phyloP scores from a whole-genome alignment of 2,888 invertebrate species.

The Tuta absoluta region DNA sequence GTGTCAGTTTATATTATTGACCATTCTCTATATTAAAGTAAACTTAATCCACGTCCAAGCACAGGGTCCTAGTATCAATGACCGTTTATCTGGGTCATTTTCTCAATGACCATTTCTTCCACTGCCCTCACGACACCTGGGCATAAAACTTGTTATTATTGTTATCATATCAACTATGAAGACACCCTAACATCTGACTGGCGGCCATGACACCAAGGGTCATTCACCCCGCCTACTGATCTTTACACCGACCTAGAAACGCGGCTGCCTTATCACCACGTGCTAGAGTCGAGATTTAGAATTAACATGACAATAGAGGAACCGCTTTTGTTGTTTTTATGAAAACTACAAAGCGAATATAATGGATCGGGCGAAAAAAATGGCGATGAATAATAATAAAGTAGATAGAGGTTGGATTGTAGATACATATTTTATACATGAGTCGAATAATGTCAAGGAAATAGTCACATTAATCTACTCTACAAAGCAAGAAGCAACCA shows the following conservation, averaged over 20 bases:
- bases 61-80: not conserved
- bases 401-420: not conserved
- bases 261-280: slow-evolving; percentile 45
- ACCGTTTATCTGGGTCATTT: not conserved
- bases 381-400: slow-evolving; percentile 10
- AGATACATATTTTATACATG: not conserved
- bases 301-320: slow-evolving; percentile 18
- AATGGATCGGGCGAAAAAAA: slow-evolving; percentile 14
- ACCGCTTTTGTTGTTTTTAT: slow-evolving; percentile 26
- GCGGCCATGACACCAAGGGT: slow-evolving; percentile 71
- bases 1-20: not conserved
- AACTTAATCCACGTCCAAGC: not conserved
- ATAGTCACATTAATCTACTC: not conserved
- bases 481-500: too few species aligned
- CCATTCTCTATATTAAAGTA: not conserved
- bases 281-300: slow-evolving; percentile 42
- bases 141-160: slow-evolving; percentile 13
- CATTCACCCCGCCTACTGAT: slow-evolving; percentile 68
- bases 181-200: slow-evolving; percentile 34
- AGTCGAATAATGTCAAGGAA: not conserved
- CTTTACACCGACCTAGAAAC: slow-evolving; percentile 62
- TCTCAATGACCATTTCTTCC: not conserved
- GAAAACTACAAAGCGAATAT: slow-evolving; percentile 12
- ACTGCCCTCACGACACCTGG: not conserved
- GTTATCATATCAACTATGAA: slow-evolving; percentile 8